A percentile compares a stretch with the other conserved stretches of the same genome.
Evolutionary conservation across 2,888 invertebrate genomes (phyloP).

Genomic region (Lycia hirtaria): DNA sequence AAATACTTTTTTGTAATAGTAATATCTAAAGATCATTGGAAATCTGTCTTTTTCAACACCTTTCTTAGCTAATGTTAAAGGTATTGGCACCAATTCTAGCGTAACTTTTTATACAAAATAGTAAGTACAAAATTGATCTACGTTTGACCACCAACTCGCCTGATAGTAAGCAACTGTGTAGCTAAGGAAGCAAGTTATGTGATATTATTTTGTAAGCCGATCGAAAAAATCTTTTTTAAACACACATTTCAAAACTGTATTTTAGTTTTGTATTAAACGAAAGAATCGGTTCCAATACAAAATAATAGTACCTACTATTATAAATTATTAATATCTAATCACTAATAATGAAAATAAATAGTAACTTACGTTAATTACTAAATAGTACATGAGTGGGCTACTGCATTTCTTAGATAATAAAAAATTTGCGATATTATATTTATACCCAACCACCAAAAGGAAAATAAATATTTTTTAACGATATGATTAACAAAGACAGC

Average conservation of each 20-base stretch:
- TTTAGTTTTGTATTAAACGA: neutral
- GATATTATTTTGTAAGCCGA: no score
- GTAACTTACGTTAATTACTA: neutral
- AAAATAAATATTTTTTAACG: neutral
- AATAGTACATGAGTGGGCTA: no score
- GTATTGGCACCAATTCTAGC: neutral
- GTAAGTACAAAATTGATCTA: no score
- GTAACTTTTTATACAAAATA: no score
- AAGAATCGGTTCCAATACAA: neutral
- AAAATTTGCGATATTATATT: no score
- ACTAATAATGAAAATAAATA: conserved; percentile 24
- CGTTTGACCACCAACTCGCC: no score
- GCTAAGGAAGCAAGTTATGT: no score
- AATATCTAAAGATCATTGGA: conserved; percentile 57
- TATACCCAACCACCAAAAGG: no score
- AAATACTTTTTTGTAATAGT: neutral
- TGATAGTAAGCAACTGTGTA: no score
- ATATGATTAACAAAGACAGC: neutral
- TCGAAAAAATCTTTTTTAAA: no score
- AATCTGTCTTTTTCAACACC: conserved; percentile 39
- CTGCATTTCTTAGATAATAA: no score
- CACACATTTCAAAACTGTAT: no score
- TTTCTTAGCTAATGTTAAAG: neutral
- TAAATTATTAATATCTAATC: conserved; percentile 7
- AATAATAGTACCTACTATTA: conserved; percentile 2